Percentiles rank a stretch among this genome's conserved stretches.
Evolutionary conservation across 2,113 vertebrate species (phyloP).

Genomic region (Chionomys nivalis): DNA sequence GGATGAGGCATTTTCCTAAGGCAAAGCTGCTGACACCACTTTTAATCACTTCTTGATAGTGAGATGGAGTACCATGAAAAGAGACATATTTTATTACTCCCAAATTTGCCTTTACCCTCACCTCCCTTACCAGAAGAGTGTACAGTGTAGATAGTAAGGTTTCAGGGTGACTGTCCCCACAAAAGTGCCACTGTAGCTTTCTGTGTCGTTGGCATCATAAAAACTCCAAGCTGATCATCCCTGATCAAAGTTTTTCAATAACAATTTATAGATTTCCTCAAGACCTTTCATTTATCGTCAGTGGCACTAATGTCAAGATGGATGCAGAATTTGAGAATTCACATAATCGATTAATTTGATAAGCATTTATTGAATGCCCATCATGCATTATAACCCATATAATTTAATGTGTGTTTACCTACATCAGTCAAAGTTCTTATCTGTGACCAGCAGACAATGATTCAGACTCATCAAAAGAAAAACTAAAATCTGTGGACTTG

Average conservation of each 20-base stretch:
- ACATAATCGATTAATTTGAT: not conserved
- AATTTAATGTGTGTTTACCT: conserved; percentile 52
- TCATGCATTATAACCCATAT: not conserved
- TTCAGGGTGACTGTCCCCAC: not conserved
- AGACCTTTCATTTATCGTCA: conserved; percentile 55
- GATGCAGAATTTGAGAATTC: conserved; percentile 43
- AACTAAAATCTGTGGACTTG: not conserved
- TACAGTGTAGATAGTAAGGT: not conserved
- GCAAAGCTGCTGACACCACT: not conserved
- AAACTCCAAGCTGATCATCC: not conserved
- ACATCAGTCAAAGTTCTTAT: conserved; percentile 13
- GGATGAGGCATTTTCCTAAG: conserved; percentile 16
- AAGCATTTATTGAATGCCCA: conserved; percentile 44
- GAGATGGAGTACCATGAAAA: not conserved
- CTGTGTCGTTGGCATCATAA: not conserved
- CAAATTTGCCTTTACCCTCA: not conserved
- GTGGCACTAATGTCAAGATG: conserved; percentile 44
- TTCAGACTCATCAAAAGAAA: not conserved
- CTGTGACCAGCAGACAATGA: conserved; percentile 1
- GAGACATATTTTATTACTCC: not conserved
- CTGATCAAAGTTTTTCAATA: conserved; percentile 17
- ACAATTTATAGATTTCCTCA: conserved; percentile 7
- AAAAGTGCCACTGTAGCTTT: not conserved
- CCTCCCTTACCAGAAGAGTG: not conserved
- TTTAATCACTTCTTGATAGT: not conserved